Base-by-base conservation (phyloP, 2,888 invertebrate species). In the Cephus spinipes region DNA sequence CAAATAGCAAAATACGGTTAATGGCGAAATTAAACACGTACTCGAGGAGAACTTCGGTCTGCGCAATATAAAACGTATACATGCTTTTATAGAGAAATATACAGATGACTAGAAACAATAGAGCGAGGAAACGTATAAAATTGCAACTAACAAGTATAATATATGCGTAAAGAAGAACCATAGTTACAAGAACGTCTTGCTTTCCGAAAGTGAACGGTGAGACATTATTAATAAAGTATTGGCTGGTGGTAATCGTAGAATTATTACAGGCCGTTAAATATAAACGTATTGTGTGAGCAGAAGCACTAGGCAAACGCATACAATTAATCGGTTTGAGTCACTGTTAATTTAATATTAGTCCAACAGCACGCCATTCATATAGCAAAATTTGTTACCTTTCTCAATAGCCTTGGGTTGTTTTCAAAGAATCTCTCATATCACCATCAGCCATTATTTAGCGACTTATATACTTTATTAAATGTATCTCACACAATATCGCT, bases 401-500 rank as follows among this genome's bases (percentile, higher is more conserved):
- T 83, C 71, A 71, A 71, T 32, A 15, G 71, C 33, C 71, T 31
- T 71, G 71, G 71, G 71, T 71, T 33, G 71, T 71, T 31, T 32
- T 31, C 71, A 78, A 78, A 76, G 69, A 69, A 71, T 78, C 73
- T 75, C 73, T 81, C 80, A 79, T 78, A 86, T 87, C 87, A 87
- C 85, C 88, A 87, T 87, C 88, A 90, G 87, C 89, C 88, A 89
- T 84, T 82, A 87, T 78, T 84, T 85, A 81, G 81, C 80, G 55
- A 73, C 77, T 83, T 79, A 76, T 77, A 73, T 81, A 82, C 87
- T 89, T 88, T 88, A 88, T 89, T 89, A 86, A 89, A 81, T 81
- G 84, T 86, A 88, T 89, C 86, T 89, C 89, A 90, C 89, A 89
- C 85, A 88, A 83, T 84, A 79, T 81, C 80, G 84, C 83, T 81